Evolutionary conservation across 92 coral and sea anemone genomes (phyloP), one percentile per base, ranked within the genome.

Genomic region (Umimayanthus chanpuru): DNA sequence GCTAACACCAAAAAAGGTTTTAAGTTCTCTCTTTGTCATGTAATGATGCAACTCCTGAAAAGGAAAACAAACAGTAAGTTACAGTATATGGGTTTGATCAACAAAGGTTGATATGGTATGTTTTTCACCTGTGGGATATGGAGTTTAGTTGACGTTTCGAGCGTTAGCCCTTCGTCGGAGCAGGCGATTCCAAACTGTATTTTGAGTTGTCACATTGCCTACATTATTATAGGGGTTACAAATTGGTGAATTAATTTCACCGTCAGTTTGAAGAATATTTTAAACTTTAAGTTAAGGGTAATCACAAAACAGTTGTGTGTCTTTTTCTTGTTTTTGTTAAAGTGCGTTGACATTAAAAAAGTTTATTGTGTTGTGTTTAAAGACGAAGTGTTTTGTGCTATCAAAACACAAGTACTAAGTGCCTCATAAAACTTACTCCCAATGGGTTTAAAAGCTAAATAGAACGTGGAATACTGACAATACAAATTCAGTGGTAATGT

Each of bases 11-110:
- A 82, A 82, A 43, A 40, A 40, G 1, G 76, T 70, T 40, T 70
- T 21, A 43, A 82, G 77, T 67, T 82, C 86, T 70, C 78, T 82
- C 29, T 28, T 70, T 70, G 86, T 82, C 86, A 82, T 82, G 77
- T 68, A 58, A 82, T 68, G 77, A 70, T 82, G 86, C 40, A 82
- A 49, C 14, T 82, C 86, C 86, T 82, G 30, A 0, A 64, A 36
- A 36, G 18, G 15, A 26, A 64, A 61, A 64, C 67, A 61, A 61
- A 61, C 25, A 8, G 8, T 61, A 61, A 20, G 2, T 32, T 32
- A 32, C 36, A 32, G 36, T 32, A 32, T 32, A 32, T 2, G n/a
- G n/a, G n/a, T n/a, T n/a, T n/a, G n/a, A n/a, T n/a, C n/a, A n/a
- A n/a, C n/a, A n/a, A n/a, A n/a, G n/a, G n/a, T n/a, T n/a, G n/a